Evolutionary conservation across 2,113 vertebrate genomes (phyloP).

Genomic region (Pycnonotus jocosus): DNA sequence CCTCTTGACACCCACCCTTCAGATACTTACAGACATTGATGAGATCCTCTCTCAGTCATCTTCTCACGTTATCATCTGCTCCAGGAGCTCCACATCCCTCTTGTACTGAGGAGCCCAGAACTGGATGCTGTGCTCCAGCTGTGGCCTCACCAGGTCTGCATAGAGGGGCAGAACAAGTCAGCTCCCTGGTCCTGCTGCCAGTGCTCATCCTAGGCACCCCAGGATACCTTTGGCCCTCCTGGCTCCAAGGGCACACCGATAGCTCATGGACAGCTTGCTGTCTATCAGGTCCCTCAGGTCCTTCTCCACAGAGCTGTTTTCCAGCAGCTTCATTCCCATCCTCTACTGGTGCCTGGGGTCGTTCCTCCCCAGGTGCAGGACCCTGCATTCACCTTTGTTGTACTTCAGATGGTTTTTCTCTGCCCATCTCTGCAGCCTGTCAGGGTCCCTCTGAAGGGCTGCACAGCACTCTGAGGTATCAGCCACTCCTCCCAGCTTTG

Average conservation of each 20-base stretch:
- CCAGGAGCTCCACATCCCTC: not conserved
- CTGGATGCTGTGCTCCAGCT: not conserved
- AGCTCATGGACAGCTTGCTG: not conserved
- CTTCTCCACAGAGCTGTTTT: not conserved
- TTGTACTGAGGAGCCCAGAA: not conserved
- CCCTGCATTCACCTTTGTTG: not conserved
- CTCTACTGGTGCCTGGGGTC: not conserved
- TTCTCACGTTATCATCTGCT: not conserved
- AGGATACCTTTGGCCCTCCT: not conserved
- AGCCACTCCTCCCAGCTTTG: not conserved
- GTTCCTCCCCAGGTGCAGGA: not conserved
- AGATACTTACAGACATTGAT: not conserved
- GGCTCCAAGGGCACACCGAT: not conserved
- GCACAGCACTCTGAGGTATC: not conserved
- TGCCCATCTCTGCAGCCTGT: not conserved
- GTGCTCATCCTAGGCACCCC: not conserved
- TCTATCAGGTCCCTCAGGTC: too few species aligned
- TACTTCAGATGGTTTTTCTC: not conserved
- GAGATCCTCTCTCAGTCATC: not conserved
- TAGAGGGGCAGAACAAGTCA: not conserved
- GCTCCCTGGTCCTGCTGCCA: not conserved
- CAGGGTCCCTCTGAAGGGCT: not conserved
- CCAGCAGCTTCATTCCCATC: not conserved
- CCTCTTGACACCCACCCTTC: not conserved
- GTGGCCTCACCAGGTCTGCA: not conserved